These are phyloP conservation scores for Lepilemur septentrionalis DNA, from an alignment of 2,797 vertebrate species.

Conservation along the genomic window DNA sequence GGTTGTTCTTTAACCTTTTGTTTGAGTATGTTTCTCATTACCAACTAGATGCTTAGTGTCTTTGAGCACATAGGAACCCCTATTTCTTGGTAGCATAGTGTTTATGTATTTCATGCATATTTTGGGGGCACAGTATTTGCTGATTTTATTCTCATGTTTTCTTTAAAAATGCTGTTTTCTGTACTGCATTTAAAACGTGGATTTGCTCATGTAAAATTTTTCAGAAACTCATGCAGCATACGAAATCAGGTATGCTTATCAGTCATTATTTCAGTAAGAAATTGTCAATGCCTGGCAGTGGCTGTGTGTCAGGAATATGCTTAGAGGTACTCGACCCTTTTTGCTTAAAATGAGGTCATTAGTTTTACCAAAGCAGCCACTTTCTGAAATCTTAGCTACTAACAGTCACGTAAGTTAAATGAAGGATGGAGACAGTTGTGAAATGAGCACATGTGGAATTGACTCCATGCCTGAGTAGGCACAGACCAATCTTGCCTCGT, in stretches of 20 bases:
- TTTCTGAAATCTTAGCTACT: neutral
- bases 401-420: neutral
- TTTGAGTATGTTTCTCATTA: neutral
- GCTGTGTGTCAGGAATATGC: neutral
- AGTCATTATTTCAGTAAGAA: conserved; percentile 13
- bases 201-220: neutral
- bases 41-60: neutral
- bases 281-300: neutral
- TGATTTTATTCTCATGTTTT: conserved; percentile 21
- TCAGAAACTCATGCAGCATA: neutral
- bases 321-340: neutral
- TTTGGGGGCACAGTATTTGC: neutral
- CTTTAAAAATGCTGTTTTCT: neutral
- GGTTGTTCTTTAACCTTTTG: conserved; percentile 14
- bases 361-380: neutral
- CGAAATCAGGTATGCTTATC: neutral
- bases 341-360: neutral
- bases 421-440: neutral
- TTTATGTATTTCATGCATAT: neutral
- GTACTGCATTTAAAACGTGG: neutral
- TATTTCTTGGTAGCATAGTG: neutral
- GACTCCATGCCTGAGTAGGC: neutral
- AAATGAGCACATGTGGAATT: neutral
- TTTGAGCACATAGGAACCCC: neutral
- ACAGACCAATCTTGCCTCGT: neutral